Evolutionary conservation across 2,888 invertebrate genomes (phyloP).

Genomic region (Tenthredo amoena): DNA sequence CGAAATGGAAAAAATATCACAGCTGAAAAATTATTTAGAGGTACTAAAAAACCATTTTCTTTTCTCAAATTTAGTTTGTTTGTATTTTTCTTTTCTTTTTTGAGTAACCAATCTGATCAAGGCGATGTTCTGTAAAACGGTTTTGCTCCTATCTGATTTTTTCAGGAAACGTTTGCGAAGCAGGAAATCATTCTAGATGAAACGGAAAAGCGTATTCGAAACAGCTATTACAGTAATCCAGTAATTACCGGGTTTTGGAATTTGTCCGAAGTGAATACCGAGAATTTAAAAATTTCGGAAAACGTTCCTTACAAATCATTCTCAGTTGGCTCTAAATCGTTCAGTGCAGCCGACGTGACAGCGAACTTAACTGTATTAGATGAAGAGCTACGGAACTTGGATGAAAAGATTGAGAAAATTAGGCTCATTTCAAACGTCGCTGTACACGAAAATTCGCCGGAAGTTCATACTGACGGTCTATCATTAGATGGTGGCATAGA

Average conservation of each 20-base stretch:
- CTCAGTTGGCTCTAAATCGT: conserved; percentile 57
- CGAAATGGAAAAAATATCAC: conserved; percentile 68
- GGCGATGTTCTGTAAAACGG: conserved; percentile 4
- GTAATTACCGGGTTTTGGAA: conserved; percentile 63
- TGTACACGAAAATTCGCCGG: conserved; percentile 51
- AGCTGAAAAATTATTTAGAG: conserved; percentile 69
- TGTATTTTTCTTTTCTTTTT: neutral
- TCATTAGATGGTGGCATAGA: conserved; percentile 72
- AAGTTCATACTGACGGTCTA: conserved; percentile 63
- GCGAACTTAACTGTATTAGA: conserved; percentile 43
- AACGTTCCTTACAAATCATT: conserved; percentile 57
- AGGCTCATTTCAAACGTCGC: conserved; percentile 58
- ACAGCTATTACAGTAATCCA: conserved; percentile 63
- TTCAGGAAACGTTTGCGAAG: conserved; percentile 53
- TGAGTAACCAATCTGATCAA: neutral
- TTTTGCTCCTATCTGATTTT: conserved; percentile 53
- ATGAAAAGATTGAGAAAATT: conserved; percentile 57
- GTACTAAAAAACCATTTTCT: conserved; percentile 64
- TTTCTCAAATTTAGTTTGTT: conserved; percentile 13
- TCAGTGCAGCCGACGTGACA: conserved; percentile 56
- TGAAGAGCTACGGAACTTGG: conserved; percentile 54
- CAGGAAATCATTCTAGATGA: conserved; percentile 66
- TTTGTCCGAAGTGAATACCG: conserved; percentile 57
- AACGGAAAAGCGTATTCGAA: conserved; percentile 58
- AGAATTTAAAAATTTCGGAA: conserved; percentile 56